Base-by-base conservation (phyloP, 2,888 invertebrate species). In the Sabatieria punctata region DNA sequence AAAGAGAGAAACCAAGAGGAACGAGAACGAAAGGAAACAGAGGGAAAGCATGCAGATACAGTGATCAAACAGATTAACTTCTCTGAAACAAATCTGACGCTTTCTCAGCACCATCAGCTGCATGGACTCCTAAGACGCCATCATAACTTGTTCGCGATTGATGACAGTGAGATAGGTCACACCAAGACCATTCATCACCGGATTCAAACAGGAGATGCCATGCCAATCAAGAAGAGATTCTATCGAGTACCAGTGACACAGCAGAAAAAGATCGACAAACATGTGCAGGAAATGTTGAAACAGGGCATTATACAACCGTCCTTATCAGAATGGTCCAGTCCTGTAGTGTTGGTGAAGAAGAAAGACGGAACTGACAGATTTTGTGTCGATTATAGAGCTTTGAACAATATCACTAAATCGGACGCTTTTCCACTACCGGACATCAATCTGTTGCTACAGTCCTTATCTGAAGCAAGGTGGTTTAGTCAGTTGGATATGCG, bases 401-500 rank as follows among this genome's bases (percentile, higher is more conserved):
- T 52, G n/a, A 53, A 53, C 21, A n/a, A 22, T 1, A 37, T 47
- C 22, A 52, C 52, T 2, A 19, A 24, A 13, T 23, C 30, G 23
- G 41, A 41, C 22, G 38, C 24, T 26, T 38, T n/a, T 13, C 15
- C 42, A 1, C 38, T 52, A 1, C 52, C 52, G 3, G n/a, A 26
- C 0, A 41, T 39, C 6, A 24, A 39, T 15, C 49, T 49, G 11
- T 40, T 51, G 18, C 6, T 51, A 18, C 49, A 52, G 33, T 8
- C 41, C n/a, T 18, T 38, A 15, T 43, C 39, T 27, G 13, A 36
- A 22, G 18, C 38, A 30, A 6, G 27, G 11, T 27, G 39, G 18
- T 54, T 38, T 43, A 43, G 48, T 2, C 42, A 35, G 2, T n/a
- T 50, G n/a, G 54, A 54, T 24, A 39, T 51, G 4, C 6, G n/a